phyloP scores from a whole-genome alignment of 2,888 invertebrate species.

The Drosophila neutralis region DNA sequence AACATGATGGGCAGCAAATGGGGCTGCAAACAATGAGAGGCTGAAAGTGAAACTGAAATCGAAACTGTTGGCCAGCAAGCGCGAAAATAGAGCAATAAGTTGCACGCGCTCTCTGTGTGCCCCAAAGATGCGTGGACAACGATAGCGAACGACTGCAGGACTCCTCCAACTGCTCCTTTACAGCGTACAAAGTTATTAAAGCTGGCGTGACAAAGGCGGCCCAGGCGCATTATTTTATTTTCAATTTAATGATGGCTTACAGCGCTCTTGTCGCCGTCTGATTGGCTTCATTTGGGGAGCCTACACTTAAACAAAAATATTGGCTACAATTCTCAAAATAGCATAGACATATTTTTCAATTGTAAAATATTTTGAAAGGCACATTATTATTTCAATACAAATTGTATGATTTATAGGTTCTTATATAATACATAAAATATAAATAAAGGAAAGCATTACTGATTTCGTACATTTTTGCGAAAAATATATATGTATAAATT shows the following conservation, averaged over 20 bases:
- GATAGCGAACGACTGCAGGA: constrained; percentile 49
- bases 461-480: not conserved
- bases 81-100: constrained; percentile 79
- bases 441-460: not conserved
- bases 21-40: constrained; percentile 51
- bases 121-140: constrained; percentile 65
- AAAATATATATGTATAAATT: not conserved
- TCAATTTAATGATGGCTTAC: constrained; percentile 77
- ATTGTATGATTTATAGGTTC: not conserved
- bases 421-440: no score
- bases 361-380: not conserved
- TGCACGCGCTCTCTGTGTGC: constrained; percentile 39
- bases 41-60: constrained; percentile 81
- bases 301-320: not conserved
- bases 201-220: constrained; percentile 67
- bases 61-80: constrained; percentile 52
- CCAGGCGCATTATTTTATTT: constrained; percentile 76
- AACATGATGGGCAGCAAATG: constrained; percentile 77
- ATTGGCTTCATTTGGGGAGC: constrained; percentile 63
- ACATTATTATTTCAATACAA: not conserved
- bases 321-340: not conserved
- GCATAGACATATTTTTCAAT: not conserved
- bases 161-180: constrained; percentile 7
- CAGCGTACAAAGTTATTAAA: constrained; percentile 72
- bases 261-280: constrained; percentile 57